These are phyloP conservation scores for Catostylus mosaicus DNA, from an alignment of 30 jellyfish, hydroid and myxozoan species.

Conservation along the genomic window DNA sequence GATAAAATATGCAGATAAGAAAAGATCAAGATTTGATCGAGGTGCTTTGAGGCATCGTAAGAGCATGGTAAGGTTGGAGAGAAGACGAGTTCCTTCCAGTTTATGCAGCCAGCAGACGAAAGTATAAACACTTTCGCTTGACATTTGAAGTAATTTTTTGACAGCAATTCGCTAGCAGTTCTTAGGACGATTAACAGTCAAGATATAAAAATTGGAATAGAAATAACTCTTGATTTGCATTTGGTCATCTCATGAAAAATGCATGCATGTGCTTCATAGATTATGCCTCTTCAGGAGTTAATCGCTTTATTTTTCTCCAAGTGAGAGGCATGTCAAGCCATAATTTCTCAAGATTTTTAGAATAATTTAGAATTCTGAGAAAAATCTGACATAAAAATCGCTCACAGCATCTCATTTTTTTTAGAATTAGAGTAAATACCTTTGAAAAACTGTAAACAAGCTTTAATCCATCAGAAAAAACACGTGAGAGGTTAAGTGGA, in stretches of 20 bases:
- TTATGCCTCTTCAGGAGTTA: conserved; percentile 6
- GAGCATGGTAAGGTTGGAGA: no score
- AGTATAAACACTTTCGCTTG: no score
- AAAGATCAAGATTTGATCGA: no score
- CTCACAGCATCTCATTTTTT: conserved; percentile 1
- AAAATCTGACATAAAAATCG: conserved; percentile 5
- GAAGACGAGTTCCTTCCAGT: no score
- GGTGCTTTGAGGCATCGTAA: no score
- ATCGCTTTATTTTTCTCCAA: conserved; percentile 21
- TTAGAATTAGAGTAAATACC: not conserved
- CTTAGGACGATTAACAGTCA: not conserved
- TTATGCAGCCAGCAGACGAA: no score
- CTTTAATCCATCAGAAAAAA: not conserved
- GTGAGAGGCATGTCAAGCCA: conserved; percentile 20
- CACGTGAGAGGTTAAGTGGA: not conserved
- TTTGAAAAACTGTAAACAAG: not conserved
- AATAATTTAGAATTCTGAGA: not conserved
- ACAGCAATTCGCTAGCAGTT: not conserved
- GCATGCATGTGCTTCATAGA: conserved; percentile 5
- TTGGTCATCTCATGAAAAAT: conserved; percentile 16
- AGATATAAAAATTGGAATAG: not conserved
- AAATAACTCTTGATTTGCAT: not conserved
- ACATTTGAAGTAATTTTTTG: not conserved
- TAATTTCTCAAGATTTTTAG: conserved; percentile 3
- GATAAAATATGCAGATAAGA: no score